A percentile compares a stretch with the other conserved stretches of the same genome.
These are phyloP conservation scores for Mizuhopecten yessoensis DNA, from an alignment of 1,140 invertebrate species.

Conservation along the genomic window DNA sequence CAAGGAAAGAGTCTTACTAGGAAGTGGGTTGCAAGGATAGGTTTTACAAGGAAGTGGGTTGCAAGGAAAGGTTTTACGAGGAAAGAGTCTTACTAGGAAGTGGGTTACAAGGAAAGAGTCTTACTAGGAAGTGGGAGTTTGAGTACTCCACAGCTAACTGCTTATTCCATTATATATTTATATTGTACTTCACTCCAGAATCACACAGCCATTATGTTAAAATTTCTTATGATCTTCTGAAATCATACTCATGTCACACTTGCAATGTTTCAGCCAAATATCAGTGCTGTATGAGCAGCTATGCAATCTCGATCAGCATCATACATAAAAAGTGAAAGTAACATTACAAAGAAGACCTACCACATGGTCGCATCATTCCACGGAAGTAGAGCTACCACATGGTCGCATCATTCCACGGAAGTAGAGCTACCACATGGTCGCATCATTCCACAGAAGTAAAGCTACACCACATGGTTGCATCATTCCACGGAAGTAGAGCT, in stretches of 20 bases:
- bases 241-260: not conserved
- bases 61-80: too few species aligned
- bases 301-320: not conserved
- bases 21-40: too few species aligned
- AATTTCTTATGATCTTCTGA: slow-evolving; percentile 1
- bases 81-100: too few species aligned
- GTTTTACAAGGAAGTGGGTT: too few species aligned
- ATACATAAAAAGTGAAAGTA: not conserved
- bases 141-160: not conserved
- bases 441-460: not conserved
- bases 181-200: not conserved
- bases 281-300: not conserved
- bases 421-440: not conserved
- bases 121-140: too few species aligned
- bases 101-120: too few species aligned
- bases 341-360: not conserved
- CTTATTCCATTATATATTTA: not conserved
- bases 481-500: not conserved
- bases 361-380: not conserved
- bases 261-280: not conserved
- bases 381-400: not conserved
- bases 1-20: too few species aligned
- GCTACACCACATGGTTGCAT: too few species aligned
- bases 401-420: not conserved
- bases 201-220: not conserved